These are phyloP conservation scores for Platyura marginata DNA, from an alignment of 1,140 invertebrate species.

Conservation along the genomic window DNA sequence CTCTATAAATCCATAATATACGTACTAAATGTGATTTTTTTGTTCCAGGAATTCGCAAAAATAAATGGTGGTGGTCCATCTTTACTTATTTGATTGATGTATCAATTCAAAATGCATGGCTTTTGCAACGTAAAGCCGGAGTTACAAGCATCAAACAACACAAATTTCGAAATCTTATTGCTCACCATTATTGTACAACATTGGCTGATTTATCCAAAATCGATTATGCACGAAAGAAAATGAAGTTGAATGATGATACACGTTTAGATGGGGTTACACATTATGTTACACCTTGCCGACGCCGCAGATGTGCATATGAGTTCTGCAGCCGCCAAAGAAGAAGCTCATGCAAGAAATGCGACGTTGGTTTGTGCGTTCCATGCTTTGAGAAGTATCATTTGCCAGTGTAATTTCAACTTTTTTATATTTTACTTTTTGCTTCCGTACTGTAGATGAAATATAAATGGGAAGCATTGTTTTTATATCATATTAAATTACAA, in stretches of 20 bases:
- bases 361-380: slow-evolving; percentile 6
- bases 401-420: too few species aligned
- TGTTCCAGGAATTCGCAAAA: slow-evolving; percentile 9
- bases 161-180: slow-evolving; percentile 1
- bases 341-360: slow-evolving; percentile 4
- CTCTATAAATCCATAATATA: too few species aligned
- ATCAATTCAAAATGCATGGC: slow-evolving; percentile 11
- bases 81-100: slow-evolving; percentile 15
- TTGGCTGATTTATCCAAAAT: slow-evolving; percentile 1
- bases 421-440: too few species aligned
- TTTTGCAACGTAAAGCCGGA: slow-evolving; percentile 3
- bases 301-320: slow-evolving; percentile 4
- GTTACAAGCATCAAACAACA: slow-evolving; percentile 3
- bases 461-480: too few species aligned
- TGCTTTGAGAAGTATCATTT: slow-evolving; percentile 4
- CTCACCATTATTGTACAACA: slow-evolving; percentile 4
- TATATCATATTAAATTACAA: too few species aligned
- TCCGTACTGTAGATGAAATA: too few species aligned
- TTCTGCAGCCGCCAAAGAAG: slow-evolving; percentile 3
- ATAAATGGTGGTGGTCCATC: slow-evolving; percentile 15
- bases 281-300: background rate
- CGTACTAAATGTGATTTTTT: too few species aligned
- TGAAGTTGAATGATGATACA: background rate
- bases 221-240: background rate
- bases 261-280: background rate